Evolutionary conservation across 2,888 invertebrate genomes (phyloP), one percentile per base, ranked within the genome.

Genomic region (Drosophila infuscata): DNA sequence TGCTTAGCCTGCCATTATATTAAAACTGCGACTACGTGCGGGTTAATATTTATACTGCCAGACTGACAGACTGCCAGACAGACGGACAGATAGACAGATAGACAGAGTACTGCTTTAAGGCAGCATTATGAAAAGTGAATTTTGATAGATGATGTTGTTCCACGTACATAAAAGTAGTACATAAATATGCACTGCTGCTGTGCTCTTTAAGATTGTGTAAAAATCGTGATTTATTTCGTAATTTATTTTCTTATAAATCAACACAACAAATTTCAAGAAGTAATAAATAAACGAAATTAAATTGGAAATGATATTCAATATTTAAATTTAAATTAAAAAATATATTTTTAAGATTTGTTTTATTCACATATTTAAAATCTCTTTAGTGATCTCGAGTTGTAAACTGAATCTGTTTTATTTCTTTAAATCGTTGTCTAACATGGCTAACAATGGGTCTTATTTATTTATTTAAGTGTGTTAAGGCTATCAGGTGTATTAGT

Each of bases 1-100:
- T 73, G 74, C 73, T 70, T 74, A 79, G 58, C 70, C 58, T 69
- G 81, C 72, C 67, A 78, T 88, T 85, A 79, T 88, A 81, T 85
- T 77, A 77, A 83, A 87, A 87, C 88, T 88, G 90, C 73, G 73
- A 63, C 81, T 89, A 89, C 90, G 85, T 89, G 90, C 68, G 81
- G 90, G 83, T 79, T 89, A 76, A 76, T 88, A 89, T 79, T 69
- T 77, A 59, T 78, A 75, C 70, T 52, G 73, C 30, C 60, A 59
- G 62, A 75, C 70, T 52, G 73, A 29, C 60, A 59, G 62, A 75
- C 70, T 52, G 73, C 30, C 60, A 59, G 62, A 51, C 73, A 62
- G 63, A 25, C 67, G 56, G 57, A 25, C 61, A 49, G 66, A 30
- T 52, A 38, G 43, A 48, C 63, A 58, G 54, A 66, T 51, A 33